Evolutionary conservation across 2,888 invertebrate species (phyloP), one percentile per base, ranked within the genome.

Genomic region (Drosophila prolongata): DNA sequence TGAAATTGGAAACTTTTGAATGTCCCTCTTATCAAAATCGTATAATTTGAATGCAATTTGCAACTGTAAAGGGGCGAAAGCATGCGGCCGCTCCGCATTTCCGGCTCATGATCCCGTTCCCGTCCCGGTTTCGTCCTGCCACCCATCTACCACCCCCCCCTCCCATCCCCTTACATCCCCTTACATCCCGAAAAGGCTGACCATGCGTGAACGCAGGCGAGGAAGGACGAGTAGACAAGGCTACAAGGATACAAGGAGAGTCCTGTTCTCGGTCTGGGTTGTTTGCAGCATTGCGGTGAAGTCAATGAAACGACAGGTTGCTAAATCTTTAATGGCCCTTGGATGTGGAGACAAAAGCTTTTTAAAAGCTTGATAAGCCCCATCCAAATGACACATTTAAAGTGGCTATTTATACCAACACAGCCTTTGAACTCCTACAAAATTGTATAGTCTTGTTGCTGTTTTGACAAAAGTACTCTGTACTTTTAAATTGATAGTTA

Each of bases 11-110:
- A 91, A 91, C 90, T 91, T 91, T 89, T 88, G 81, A 90, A 84
- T 90, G 90, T 87, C 85, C 83, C 90, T 91, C 90, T 91, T 89
- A 89, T 90, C 86, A 87, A 91, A 91, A 91, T 91, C 90, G 80
- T 90, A 90, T 90, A 91, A 91, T 91, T 91, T 91, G 91, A 91
- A 91, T 91, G 90, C 90, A 90, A 91, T 91, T 91, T 91, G 87
- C 86, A 89, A 80, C 80, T 88, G 80, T 77, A 86, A 77, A 73
- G 75, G 76, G 78, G 73, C 74, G 86, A 79, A 61, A 75, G 56
- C 54, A 84, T 50, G 44, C 58, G 56, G 68, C 49, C 49, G 30
- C 49, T 49, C 35, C 49, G 49, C 49, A 50, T 27, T 38, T 40
- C 44, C 35, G 37, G 53, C 44, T 59, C 59, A 9, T 59, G 46